Evolutionary conservation across 2,888 invertebrate genomes (phyloP).

Genomic region (Ptychoptera contaminata): DNA sequence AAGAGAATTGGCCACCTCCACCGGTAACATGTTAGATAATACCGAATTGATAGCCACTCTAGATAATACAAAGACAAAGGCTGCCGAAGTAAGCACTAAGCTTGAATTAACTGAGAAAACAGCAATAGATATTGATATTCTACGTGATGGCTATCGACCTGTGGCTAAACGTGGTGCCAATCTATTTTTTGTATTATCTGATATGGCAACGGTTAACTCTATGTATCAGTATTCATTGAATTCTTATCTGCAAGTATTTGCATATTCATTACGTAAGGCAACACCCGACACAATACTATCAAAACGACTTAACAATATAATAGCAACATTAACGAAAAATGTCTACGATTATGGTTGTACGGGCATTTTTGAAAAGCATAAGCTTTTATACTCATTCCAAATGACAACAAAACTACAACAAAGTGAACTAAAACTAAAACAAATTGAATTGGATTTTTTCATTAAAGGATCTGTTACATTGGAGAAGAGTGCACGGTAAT

Average conservation of each 20-base stretch:
- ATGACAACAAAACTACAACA: conserved; percentile 72
- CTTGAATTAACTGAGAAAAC: conserved; percentile 61
- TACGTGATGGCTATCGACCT: conserved; percentile 72
- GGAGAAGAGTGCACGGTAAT: conserved; percentile 44
- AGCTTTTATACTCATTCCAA: conserved; percentile 80
- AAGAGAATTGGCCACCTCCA: conserved; percentile 67
- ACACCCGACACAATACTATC: conserved; percentile 62
- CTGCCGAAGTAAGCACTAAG: conserved; percentile 66
- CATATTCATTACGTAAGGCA: conserved; percentile 63
- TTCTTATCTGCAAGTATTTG: conserved; percentile 73
- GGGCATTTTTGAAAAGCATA: conserved; percentile 83
- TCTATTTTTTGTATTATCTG: conserved; percentile 76
- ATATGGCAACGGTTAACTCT: conserved; percentile 73
- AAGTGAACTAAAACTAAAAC: conserved; percentile 44
- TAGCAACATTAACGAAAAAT: conserved; percentile 69
- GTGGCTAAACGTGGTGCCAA: conserved; percentile 78
- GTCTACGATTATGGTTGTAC: conserved; percentile 87
- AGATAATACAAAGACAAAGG: conserved; percentile 80
- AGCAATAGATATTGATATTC: conserved; percentile 61
- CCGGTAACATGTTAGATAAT: conserved; percentile 88
- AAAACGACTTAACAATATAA: conserved; percentile 64
- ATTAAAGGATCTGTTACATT: conserved; percentile 71
- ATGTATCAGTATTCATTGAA: conserved; percentile 89
- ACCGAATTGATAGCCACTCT: conserved; percentile 69
- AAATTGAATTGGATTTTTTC: conserved; percentile 73